phyloP scores from a whole-genome alignment of 2,888 invertebrate genomes.

The Drosophila mulleri region DNA sequence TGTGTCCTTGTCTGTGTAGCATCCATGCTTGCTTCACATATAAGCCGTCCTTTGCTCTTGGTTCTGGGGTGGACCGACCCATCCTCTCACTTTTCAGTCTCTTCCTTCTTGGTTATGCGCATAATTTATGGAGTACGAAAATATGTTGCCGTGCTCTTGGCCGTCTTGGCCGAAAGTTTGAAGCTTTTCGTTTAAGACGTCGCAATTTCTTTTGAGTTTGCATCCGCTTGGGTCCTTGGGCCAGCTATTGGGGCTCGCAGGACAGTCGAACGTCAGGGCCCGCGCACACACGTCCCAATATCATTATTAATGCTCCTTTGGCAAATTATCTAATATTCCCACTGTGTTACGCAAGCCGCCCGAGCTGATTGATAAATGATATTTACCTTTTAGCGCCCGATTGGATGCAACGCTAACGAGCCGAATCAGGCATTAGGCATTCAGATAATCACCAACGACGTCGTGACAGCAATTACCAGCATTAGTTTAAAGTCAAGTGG shows the following conservation, averaged over 20 bases:
- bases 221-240: slow-evolving; percentile 14
- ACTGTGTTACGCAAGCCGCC: slow-evolving; percentile 14
- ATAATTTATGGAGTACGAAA: slow-evolving; percentile 81
- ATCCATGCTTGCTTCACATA: slow-evolving; percentile 45
- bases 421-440: slow-evolving; percentile 33
- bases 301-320: slow-evolving; percentile 50
- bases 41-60: slow-evolving; percentile 25
- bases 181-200: slow-evolving; percentile 54
- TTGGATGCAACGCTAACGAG: slow-evolving; percentile 57
- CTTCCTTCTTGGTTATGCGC: slow-evolving; percentile 70
- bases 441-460: slow-evolving; percentile 66
- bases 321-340: slow-evolving; percentile 60
- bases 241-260: slow-evolving; percentile 49
- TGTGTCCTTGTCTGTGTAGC: slow-evolving; percentile 12
- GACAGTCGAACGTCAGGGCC: slow-evolving; percentile 58
- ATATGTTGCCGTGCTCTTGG: slow-evolving; percentile 69
- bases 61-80: slow-evolving; percentile 9
- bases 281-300: slow-evolving; percentile 7
- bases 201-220: slow-evolving; percentile 47
- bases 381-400: slow-evolving; percentile 64
- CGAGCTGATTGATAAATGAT: slow-evolving; percentile 68
- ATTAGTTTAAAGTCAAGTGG: slow-evolving; percentile 68
- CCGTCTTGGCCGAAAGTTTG: slow-evolving; percentile 55
- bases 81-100: slow-evolving; percentile 12
- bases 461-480: slow-evolving; percentile 73